Evolutionary conservation across 2,888 invertebrate genomes (phyloP).

Genomic region (Nebria brevicollis): DNA sequence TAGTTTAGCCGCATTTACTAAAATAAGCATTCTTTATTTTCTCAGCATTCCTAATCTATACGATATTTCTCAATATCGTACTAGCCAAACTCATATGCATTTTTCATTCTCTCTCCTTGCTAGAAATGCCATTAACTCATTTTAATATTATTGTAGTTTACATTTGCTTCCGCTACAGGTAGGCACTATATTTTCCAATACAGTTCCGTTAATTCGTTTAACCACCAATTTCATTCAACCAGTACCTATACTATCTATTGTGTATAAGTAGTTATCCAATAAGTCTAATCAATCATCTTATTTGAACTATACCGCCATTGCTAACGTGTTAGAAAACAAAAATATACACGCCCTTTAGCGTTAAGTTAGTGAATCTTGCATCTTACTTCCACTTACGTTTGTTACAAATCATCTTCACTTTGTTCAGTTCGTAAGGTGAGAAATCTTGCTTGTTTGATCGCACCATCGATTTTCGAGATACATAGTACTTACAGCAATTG

Average conservation of each 20-base stretch:
- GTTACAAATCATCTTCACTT: neutral
- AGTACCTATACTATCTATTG: neutral
- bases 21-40: no score
- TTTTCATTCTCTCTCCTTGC: no score
- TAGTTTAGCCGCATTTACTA: no score
- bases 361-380: neutral
- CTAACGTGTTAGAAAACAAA: conserved; percentile 1
- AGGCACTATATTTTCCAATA: neutral
- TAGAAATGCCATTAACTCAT: no score
- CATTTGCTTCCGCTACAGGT: neutral
- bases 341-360: neutral
- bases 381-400: neutral
- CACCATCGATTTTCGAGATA: conserved; percentile 23
- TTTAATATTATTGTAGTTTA: neutral
- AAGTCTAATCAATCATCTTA: conserved; percentile 1
- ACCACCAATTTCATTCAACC: neutral
- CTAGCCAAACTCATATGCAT: no score
- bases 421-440: neutral
- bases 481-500: conserved; percentile 26
- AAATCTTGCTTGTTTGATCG: conserved; percentile 15
- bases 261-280: neutral
- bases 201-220: neutral
- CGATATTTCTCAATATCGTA: no score
- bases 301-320: neutral
- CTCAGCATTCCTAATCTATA: no score